Conservation (phyloP, 2,888 invertebrate genomes). For the Pandemis heparana region DNA sequence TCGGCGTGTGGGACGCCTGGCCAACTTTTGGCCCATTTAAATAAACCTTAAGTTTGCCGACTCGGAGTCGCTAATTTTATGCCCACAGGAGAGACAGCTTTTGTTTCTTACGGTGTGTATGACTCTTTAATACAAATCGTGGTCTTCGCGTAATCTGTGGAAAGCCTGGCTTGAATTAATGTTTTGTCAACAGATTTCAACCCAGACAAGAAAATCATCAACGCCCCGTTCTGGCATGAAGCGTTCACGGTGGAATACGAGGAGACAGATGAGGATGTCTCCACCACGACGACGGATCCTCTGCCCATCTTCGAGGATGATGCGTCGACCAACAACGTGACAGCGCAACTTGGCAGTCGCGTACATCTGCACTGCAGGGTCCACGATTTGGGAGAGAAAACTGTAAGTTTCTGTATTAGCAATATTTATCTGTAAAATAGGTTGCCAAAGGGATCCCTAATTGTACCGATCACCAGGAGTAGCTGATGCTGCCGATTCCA, state of each 20-base stretch:
- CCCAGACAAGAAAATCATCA: conserved; percentile 76
- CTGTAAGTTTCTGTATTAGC: conserved; percentile 76
- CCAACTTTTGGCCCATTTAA: no score
- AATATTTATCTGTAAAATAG: no score
- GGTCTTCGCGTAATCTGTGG: no score
- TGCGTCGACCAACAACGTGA: conserved; percentile 88
- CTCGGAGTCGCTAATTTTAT: no score
- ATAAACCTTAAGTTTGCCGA: no score
- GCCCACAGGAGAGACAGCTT: no score
- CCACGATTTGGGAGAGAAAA: conserved; percentile 89
- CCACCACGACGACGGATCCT: conserved; percentile 88
- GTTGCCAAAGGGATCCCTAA: no score
- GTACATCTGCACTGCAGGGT: conserved; percentile 89
- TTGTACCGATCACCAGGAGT: no score
- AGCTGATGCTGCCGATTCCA: no score
- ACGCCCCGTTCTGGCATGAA: conserved; percentile 79
- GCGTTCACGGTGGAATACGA: conserved; percentile 77
- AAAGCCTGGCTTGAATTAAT: neutral
- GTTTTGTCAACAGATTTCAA: conserved; percentile 68
- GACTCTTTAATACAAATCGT: no score
- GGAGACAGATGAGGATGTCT: conserved; percentile 72
- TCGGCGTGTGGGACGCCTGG: no score
- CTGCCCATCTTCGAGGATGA: conserved; percentile 90
- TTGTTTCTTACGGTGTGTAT: no score
- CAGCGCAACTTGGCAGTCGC: conserved; percentile 87